Conservation (phyloP, 2,113 vertebrate species). For the Telmatochromis sp. region DNA sequence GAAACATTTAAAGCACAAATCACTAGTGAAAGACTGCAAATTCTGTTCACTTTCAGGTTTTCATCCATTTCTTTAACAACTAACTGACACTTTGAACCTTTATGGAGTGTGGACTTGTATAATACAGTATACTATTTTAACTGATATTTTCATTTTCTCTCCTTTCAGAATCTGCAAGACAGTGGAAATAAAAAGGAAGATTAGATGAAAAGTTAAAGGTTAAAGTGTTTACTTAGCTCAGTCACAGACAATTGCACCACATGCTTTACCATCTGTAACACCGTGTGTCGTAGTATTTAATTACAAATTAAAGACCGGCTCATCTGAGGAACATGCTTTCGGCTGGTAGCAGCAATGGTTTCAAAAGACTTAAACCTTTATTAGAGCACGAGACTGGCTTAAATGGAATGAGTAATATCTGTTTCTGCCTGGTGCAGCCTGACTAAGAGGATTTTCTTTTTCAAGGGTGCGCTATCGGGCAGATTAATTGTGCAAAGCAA, state of each 20-base stretch:
- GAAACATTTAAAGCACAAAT: not conserved
- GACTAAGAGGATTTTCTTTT: not conserved
- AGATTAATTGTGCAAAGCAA: not conserved
- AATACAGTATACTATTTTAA: not conserved
- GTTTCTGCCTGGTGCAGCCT: not conserved
- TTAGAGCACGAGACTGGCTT: not conserved
- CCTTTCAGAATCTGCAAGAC: constrained; percentile 47
- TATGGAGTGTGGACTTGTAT: not conserved
- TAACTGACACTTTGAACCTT: not conserved
- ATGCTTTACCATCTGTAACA: not conserved
- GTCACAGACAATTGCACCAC: not conserved
- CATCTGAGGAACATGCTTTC: not conserved
- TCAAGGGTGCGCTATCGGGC: not conserved
- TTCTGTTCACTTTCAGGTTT: not conserved
- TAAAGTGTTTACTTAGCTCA: not conserved
- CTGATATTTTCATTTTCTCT: not conserved
- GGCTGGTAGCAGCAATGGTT: not conserved
- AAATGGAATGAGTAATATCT: not conserved
- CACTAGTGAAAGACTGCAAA: not conserved
- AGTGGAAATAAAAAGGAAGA: constrained; percentile 55
- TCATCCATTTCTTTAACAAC: not conserved
- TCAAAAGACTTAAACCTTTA: not conserved
- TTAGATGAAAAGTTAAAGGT: not conserved
- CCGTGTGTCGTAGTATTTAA: not conserved
- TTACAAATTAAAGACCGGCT: not conserved